Conservation (phyloP, 2,113 vertebrate genomes). For the Conger conger region DNA sequence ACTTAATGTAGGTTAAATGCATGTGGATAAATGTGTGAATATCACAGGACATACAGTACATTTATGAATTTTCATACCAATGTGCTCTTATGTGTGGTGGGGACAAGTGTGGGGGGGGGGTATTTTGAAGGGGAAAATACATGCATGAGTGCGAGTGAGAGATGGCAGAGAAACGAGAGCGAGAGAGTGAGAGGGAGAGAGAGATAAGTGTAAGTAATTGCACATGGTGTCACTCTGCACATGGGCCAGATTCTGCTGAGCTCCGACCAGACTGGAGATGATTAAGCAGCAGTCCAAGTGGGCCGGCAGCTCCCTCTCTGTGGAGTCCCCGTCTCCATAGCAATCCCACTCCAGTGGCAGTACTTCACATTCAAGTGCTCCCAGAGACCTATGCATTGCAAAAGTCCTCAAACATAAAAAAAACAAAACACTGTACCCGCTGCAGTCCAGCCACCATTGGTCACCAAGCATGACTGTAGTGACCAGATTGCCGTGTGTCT, state of each 20-base stretch:
- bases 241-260: conserved; percentile 81
- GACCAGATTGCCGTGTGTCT: neutral
- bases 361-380: conserved; percentile 64
- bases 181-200: conserved; percentile 27
- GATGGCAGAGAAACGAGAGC: conserved; percentile 13
- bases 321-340: conserved; percentile 70
- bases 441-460: conserved; percentile 25
- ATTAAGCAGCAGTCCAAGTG: conserved; percentile 79
- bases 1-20: conserved; percentile 62
- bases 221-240: conserved; percentile 66
- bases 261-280: conserved; percentile 77
- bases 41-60: conserved; percentile 33
- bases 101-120: conserved; percentile 44
- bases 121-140: neutral
- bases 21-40: conserved; percentile 64
- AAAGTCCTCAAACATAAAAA: conserved; percentile 77
- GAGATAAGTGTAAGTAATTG: conserved; percentile 80
- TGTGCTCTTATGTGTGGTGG: conserved; percentile 61
- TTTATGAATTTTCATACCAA: conserved; percentile 60
- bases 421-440: conserved; percentile 63
- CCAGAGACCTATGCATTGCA: conserved; percentile 66
- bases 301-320: conserved; percentile 66
- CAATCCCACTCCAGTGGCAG: conserved; percentile 72
- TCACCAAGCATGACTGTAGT: conserved; percentile 20
- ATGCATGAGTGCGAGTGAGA: neutral